Evolutionary conservation across 2,888 invertebrate genomes (phyloP).

Genomic region (Tipula unca): DNA sequence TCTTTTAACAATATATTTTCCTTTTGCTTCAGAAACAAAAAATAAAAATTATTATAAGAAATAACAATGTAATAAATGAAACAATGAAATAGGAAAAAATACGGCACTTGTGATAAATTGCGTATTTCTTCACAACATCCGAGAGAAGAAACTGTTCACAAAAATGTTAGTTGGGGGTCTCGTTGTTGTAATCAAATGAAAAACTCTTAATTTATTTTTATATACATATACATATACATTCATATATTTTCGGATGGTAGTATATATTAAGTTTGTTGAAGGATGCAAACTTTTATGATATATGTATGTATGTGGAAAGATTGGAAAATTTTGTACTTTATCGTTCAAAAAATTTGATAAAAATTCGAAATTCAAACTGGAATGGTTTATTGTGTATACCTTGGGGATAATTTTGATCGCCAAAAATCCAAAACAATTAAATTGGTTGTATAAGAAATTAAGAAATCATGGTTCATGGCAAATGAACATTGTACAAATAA

Average conservation of each 20-base stretch:
- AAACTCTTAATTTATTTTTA: not conserved
- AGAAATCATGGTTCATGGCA: too few relatives aligned
- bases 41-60: not conserved
- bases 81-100: not conserved
- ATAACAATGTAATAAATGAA: conserved; percentile 14
- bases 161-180: not conserved
- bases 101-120: conserved; percentile 8
- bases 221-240: too few relatives aligned
- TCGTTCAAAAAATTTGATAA: not conserved
- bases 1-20: conserved; percentile 14
- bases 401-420: too few relatives aligned
- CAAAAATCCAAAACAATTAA: too few relatives aligned
- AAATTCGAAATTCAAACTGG: too few relatives aligned
- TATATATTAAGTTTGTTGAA: not conserved
- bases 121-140: not conserved
- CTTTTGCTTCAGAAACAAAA: not conserved
- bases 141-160: not conserved
- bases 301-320: not conserved
- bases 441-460: too few relatives aligned
- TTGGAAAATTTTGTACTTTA: not conserved
- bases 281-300: not conserved
- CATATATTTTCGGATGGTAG: not conserved
- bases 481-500: too few relatives aligned
- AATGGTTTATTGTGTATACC: too few relatives aligned
- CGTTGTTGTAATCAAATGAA: not conserved